phyloP scores from a whole-genome alignment of 2,888 invertebrate species.

The Drosophila atripex region DNA sequence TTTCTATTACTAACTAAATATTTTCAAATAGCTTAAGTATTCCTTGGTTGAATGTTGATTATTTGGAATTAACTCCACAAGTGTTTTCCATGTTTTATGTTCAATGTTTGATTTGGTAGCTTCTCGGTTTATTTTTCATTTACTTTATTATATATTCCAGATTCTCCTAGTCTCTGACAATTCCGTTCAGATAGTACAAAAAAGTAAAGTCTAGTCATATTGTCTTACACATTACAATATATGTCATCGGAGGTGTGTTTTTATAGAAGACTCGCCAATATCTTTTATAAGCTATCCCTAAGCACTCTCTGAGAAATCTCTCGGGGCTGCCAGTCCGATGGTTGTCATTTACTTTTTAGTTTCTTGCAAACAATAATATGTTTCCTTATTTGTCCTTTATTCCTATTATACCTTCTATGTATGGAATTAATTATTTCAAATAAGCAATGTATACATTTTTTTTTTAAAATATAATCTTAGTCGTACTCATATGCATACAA shows the following conservation, averaged over 20 bases:
- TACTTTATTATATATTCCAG: constrained; percentile 4
- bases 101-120: constrained; percentile 44
- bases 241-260: constrained; percentile 3
- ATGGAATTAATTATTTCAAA: constrained; percentile 37
- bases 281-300: constrained; percentile 18
- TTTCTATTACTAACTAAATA: constrained; percentile 38
- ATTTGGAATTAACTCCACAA: constrained; percentile 31
- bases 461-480: constrained; percentile 49
- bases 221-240: constrained; percentile 27
- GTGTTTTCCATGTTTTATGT: constrained; percentile 46
- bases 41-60: constrained; percentile 47
- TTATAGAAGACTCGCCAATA: constrained; percentile 19
- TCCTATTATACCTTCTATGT: constrained; percentile 8
- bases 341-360: constrained; percentile 16
- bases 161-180: constrained; percentile 30
- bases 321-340: constrained; percentile 8
- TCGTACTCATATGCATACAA: constrained; percentile 42
- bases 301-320: constrained; percentile 16
- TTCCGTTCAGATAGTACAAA: constrained; percentile 16
- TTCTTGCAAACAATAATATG: neutral
- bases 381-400: constrained; percentile 1
- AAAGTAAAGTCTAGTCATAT: constrained; percentile 19
- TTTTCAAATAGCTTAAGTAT: constrained; percentile 37
- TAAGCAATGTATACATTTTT: constrained; percentile 51
- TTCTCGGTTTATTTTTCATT: constrained; percentile 29